Base-by-base conservation (phyloP, 2,797 vertebrate species). In the Sylvilagus floridanus region DNA sequence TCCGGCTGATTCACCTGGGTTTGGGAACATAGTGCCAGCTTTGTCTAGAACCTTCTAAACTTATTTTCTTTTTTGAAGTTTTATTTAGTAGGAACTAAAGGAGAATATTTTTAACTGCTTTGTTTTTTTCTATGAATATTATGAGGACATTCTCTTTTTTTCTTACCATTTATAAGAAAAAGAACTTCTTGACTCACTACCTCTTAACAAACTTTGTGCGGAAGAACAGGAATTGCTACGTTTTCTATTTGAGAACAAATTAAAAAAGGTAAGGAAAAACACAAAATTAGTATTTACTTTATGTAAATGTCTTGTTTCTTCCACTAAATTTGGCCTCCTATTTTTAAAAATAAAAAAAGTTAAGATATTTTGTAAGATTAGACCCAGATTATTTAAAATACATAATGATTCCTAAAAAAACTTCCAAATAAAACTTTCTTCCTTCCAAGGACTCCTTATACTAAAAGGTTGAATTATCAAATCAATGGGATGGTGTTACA, bases 211-310 rank as follows among this genome's bases (percentile, higher is more conserved):
- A 97, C 99, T 99, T 47, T 99, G 99, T 97, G 98, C 98, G 0
- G 99, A 99, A 96, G 99, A 99, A 88, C 98, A 99, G 96, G 99
- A 99, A 97, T 98, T 99, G 84, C 98, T 99, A 77, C 99, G 98
- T 97, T 99, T 99, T 97, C 98, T 99, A 50, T 99, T 99, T 98
- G 99, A 99, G 97, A 99, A 99, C 98, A 99, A 99, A 97, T 98
- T 99, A 97, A 99, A 99, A 98, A 99, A 99, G 99, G 99, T 99
- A 98, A 93, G 95, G 84, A 72, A 52, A 96, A 88, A 60, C 22
- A 84, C 13, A 35, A 28, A 93, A 14, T 60, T 69, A 75, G 26
- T 30, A 22, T 78, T 94, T 83, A 19, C 17, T 88, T 89, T 89
- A 62, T 90, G 28, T 77, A 65, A 91, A 52, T 82, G 42, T 75